phyloP scores from a whole-genome alignment of 1,140 invertebrate species.

The Diorhabda carinulata region DNA sequence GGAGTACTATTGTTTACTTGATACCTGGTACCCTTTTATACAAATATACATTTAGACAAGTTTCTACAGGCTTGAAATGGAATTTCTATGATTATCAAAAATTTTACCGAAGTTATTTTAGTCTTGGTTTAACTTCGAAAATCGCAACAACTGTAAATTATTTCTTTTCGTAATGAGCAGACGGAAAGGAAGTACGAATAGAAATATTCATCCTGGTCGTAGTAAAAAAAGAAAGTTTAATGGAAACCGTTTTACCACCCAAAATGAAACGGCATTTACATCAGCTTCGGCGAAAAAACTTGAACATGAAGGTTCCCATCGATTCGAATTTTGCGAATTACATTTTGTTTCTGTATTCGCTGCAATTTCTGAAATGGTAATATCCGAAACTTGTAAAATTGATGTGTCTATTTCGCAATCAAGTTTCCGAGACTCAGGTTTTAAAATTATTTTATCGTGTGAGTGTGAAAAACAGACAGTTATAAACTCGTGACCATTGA shows the following conservation, averaged over 20 bases:
- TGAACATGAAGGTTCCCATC: constrained; percentile 17
- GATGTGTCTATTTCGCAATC: constrained; percentile 12
- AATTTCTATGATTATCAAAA: too few species aligned
- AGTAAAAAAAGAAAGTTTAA: constrained; percentile 9
- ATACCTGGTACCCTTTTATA: too few species aligned
- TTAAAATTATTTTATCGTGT: constrained; percentile 20
- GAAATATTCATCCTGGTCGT: background rate
- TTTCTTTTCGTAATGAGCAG: too few species aligned
- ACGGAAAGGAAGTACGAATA: too few species aligned
- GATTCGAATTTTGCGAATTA: constrained; percentile 11
- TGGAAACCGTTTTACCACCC: constrained; percentile 11
- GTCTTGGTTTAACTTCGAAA: too few species aligned
- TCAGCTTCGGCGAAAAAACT: background rate
- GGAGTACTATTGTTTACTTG: too few species aligned
- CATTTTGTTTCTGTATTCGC: background rate
- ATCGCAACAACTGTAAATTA: too few species aligned
- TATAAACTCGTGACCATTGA: background rate
- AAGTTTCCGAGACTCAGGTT: constrained; percentile 17
- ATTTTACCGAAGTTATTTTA: too few species aligned
- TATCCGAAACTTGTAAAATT: background rate
- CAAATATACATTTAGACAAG: too few species aligned
- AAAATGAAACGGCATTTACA: constrained; percentile 12
- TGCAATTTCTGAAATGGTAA: background rate
- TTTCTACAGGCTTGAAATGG: too few species aligned
- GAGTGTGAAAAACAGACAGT: constrained; percentile 19